Percentiles rank a stretch among this genome's conserved stretches.
phyloP scores from a whole-genome alignment of 2,113 vertebrate genomes.

The Mormoops blainvillei region DNA sequence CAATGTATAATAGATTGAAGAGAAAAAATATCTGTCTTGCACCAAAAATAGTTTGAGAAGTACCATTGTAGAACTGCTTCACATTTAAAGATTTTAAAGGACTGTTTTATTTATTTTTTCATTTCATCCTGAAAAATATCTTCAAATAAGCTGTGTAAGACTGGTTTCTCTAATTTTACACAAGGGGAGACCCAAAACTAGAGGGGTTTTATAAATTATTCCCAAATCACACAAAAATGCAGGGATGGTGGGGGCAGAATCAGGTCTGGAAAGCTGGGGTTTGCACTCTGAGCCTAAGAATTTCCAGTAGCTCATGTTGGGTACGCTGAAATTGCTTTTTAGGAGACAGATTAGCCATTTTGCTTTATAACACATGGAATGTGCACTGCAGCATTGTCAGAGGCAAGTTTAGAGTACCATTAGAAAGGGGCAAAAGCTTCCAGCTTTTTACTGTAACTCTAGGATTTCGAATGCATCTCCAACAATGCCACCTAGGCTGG shows the following conservation, averaged over 20 bases:
- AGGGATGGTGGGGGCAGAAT: rapidly evolving
- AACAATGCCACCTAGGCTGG: not conserved
- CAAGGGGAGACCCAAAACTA: not conserved
- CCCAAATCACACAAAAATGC: not conserved
- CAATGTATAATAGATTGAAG: not conserved
- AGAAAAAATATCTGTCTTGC: not conserved
- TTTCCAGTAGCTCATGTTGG: not conserved
- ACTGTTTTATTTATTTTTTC: not conserved
- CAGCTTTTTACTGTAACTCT: not conserved
- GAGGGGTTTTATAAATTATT: not conserved
- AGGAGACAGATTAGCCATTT: not conserved
- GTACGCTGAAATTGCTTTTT: not conserved
- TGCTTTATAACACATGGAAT: not conserved
- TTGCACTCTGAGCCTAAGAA: not conserved
- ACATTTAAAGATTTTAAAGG: not conserved
- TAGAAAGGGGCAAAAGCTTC: not conserved
- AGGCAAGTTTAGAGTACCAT: not conserved
- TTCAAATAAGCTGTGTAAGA: not conserved
- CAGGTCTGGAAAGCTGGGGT: not conserved
- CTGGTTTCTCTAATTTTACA: not conserved
- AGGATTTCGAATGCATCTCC: not conserved
- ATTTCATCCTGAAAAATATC: not conserved
- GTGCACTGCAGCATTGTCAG: not conserved
- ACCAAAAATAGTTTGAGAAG: not conserved
- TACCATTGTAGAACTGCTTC: not conserved